Conservation (phyloP, 2,797 vertebrate genomes). For the Hirundo rustica region DNA sequence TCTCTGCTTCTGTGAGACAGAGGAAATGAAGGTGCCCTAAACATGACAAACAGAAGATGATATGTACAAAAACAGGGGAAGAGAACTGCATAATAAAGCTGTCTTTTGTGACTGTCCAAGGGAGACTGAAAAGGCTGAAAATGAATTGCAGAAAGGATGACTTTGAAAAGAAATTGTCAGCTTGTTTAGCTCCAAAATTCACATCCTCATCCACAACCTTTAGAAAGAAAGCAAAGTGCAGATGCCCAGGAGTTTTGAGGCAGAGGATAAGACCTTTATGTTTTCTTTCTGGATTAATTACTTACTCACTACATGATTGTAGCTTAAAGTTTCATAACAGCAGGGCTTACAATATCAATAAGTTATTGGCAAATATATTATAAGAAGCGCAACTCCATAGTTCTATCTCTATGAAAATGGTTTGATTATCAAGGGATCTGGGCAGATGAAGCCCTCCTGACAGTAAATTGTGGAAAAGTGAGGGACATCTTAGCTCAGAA, state of each 20-base stretch:
- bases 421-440: background rate
- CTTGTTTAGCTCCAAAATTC: slow-evolving; percentile 20
- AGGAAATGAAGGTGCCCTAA: slow-evolving; percentile 59
- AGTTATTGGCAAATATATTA: background rate
- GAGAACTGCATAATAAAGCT: slow-evolving; percentile 49
- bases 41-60: slow-evolving; percentile 51
- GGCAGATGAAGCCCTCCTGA: background rate
- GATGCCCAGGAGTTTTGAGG: background rate
- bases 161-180: slow-evolving; percentile 43
- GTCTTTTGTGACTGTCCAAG: slow-evolving; percentile 49
- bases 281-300: background rate
- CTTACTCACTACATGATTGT: background rate
- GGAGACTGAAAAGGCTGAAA: slow-evolving; percentile 38
- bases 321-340: background rate
- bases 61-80: slow-evolving; percentile 23
- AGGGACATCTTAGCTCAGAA: background rate
- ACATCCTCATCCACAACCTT: background rate
- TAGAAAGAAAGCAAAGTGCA: background rate
- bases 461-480: background rate
- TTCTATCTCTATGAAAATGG: background rate
- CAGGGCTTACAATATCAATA: background rate
- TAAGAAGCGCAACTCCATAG: background rate
- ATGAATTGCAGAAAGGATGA: slow-evolving; percentile 18
- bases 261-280: background rate
- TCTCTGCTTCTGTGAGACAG: slow-evolving; percentile 23